phyloP scores from a whole-genome alignment of 2,113 vertebrate genomes.

The Trematomus loennbergii region DNA sequence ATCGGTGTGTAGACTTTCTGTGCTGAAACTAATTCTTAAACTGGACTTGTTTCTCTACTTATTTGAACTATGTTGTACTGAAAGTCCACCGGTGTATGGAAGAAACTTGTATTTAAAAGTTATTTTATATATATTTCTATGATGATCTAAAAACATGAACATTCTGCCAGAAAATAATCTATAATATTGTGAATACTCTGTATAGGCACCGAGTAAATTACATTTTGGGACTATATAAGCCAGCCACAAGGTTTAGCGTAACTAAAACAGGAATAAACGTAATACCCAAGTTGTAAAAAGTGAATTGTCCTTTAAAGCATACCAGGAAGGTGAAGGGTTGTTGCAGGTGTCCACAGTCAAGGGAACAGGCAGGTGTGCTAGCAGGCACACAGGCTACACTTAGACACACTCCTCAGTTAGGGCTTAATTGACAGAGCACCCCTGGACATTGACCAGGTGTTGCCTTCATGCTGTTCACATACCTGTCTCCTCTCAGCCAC shows the following conservation, averaged over 20 bases:
- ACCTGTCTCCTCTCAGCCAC: slow-evolving; percentile 71
- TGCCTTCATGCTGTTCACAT: slow-evolving; percentile 67
- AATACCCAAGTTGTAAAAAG: not conserved
- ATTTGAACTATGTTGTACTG: not conserved
- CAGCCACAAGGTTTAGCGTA: not conserved
- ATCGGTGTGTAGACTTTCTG: too few species aligned
- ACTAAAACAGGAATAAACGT: not conserved
- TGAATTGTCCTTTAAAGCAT: slow-evolving; percentile 10
- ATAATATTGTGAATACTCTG: too few species aligned
- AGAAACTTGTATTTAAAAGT: too few species aligned
- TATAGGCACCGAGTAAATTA: not conserved
- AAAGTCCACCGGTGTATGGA: not conserved
- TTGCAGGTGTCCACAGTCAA: slow-evolving; percentile 39
- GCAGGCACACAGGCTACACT: slow-evolving; percentile 6
- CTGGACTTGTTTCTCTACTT: not conserved
- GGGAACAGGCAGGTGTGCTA: slow-evolving; percentile 52
- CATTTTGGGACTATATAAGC: not conserved
- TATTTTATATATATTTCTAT: too few species aligned
- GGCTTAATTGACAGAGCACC: slow-evolving; percentile 62
- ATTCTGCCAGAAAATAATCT: too few species aligned
- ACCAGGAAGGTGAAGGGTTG: not conserved
- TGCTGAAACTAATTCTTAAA: too few species aligned
- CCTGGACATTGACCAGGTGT: slow-evolving; percentile 77
- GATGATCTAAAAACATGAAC: too few species aligned
- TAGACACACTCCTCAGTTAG: slow-evolving; percentile 38